Evolutionary conservation across 2,797 vertebrate species (phyloP).

Genomic region (Macrochelys suwanniensis): DNA sequence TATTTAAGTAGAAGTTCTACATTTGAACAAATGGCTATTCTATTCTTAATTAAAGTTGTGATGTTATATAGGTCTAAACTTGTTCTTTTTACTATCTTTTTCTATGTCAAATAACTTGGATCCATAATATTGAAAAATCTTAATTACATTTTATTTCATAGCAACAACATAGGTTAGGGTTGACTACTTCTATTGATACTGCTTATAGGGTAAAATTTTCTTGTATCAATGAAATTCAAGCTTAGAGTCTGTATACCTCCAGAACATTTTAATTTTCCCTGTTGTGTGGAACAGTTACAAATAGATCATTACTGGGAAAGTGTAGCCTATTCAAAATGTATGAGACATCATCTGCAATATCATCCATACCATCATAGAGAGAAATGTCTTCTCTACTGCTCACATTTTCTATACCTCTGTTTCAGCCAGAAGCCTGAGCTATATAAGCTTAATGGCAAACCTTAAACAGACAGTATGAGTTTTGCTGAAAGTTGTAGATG

Average conservation of each 20-base stretch:
- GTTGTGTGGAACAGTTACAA: neutral
- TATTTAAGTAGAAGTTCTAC: neutral
- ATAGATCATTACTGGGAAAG: neutral
- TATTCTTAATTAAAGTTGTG: neutral
- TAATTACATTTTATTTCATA: conserved; percentile 39
- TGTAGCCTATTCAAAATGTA: neutral
- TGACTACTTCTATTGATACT: neutral
- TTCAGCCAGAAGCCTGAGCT: neutral
- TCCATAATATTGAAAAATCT: neutral
- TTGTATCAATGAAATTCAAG: neutral
- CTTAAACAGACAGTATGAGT: neutral
- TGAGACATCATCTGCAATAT: neutral
- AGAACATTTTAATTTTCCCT: neutral
- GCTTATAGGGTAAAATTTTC: neutral
- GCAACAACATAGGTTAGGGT: neutral
- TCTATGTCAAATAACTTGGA: conserved; percentile 10
- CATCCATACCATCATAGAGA: neutral
- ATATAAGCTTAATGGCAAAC: neutral
- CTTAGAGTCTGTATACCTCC: neutral
- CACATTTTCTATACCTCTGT: neutral
- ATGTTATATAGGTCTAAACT: conserved; percentile 9
- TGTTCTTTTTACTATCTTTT: conserved; percentile 9
- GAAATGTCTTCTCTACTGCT: neutral
- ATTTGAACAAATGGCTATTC: neutral
- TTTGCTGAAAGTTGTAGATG: neutral